phyloP scores from a whole-genome alignment of 1,140 invertebrate genomes.

The Acromyrmex echinatior region DNA sequence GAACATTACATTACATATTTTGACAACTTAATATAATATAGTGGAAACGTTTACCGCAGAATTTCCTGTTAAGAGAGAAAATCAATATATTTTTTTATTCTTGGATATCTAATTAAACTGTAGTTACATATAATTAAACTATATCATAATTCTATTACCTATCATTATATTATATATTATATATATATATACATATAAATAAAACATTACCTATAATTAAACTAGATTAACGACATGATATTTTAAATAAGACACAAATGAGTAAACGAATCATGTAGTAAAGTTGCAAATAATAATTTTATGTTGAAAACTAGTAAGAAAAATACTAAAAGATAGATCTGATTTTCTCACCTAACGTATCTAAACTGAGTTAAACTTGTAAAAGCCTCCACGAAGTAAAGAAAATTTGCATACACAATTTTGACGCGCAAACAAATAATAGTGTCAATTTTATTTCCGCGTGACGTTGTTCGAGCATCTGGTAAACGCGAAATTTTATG shows the following conservation, averaged over 20 bases:
- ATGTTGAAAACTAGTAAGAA: background rate
- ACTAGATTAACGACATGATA: too few relatives aligned
- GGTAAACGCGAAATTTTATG: conserved; percentile 65
- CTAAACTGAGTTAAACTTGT: conserved; percentile 14
- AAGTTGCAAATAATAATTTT: background rate
- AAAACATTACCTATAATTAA: too few relatives aligned
- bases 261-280: background rate
- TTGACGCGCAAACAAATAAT: conserved; percentile 63
- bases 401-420: conserved; percentile 60
- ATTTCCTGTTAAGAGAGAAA: background rate
- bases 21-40: conserved; percentile 9
- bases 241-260: background rate
- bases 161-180: too few relatives aligned
- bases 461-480: conserved; percentile 32
- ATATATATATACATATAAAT: too few relatives aligned
- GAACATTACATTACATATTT: background rate
- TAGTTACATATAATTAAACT: background rate
- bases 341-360: background rate
- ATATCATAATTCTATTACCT: background rate
- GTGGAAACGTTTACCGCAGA: background rate
- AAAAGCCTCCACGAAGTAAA: conserved; percentile 24
- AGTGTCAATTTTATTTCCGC: conserved; percentile 62
- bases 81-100: background rate
- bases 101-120: background rate
- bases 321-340: conserved; percentile 4